Conservation (phyloP, 2,797 vertebrate genomes). For the Sebastes hubbsi region DNA sequence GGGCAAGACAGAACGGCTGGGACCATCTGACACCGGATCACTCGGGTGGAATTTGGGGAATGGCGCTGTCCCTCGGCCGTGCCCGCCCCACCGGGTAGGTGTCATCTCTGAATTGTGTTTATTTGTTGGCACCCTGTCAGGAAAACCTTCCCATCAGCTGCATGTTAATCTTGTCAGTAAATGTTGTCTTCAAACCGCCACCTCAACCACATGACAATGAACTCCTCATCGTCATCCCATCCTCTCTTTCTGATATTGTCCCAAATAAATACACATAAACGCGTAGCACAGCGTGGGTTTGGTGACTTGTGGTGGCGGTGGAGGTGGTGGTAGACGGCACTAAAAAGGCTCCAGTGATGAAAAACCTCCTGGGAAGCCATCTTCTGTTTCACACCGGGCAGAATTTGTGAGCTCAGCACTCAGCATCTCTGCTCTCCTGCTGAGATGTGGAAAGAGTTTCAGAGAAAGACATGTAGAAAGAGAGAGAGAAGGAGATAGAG, state of each 20-base stretch:
- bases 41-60: constrained; percentile 76
- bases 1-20: constrained; percentile 54
- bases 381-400: constrained; percentile 76
- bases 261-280: constrained; percentile 60
- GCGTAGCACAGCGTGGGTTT: constrained; percentile 40
- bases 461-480: constrained; percentile 7
- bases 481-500: constrained; percentile 8
- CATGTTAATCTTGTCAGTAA: constrained; percentile 92
- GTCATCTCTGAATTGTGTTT: constrained; percentile 94
- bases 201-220: constrained; percentile 49
- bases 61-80: constrained; percentile 67
- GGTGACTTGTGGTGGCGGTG: constrained; percentile 65
- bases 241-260: not conserved
- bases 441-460: constrained; percentile 27
- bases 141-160: constrained; percentile 92
- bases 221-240: constrained; percentile 29
- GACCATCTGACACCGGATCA: constrained; percentile 80
- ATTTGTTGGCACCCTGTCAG: constrained; percentile 93
- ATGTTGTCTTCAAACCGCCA: constrained; percentile 47
- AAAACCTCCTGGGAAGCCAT: constrained; percentile 75
- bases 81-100: constrained; percentile 50
- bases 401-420: constrained; percentile 73
- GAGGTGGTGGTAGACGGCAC: constrained; percentile 45
- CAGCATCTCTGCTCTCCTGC: constrained; percentile 53
- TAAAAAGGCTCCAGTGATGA: constrained; percentile 75